Percentiles rank a stretch among this genome's conserved stretches.
Evolutionary conservation across 2,888 invertebrate genomes (phyloP).

Genomic region (Thecocarcelia acutangulata): DNA sequence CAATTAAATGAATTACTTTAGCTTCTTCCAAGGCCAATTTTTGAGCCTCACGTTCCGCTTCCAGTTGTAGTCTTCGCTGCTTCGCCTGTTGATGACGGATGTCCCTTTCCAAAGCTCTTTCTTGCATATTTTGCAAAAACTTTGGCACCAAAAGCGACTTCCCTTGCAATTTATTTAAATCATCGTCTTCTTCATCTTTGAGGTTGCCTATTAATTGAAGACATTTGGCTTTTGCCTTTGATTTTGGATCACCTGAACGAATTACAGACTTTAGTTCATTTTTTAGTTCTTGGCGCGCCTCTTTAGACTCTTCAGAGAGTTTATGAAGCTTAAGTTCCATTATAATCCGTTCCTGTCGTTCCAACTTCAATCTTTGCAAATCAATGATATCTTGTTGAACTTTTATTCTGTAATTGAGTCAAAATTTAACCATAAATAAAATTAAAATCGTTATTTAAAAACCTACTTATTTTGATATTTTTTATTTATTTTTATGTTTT

Average conservation of each 20-base stretch:
- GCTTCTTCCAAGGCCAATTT: slow-evolving; percentile 81
- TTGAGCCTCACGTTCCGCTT: slow-evolving; percentile 80
- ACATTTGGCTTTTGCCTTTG: slow-evolving; percentile 82
- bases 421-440: background rate
- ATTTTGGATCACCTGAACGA: slow-evolving; percentile 84
- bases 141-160: slow-evolving; percentile 83
- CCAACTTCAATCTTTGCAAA: slow-evolving; percentile 86
- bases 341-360: slow-evolving; percentile 88
- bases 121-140: slow-evolving; percentile 88
- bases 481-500: slow-evolving; percentile 73
- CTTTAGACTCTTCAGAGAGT: slow-evolving; percentile 85
- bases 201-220: slow-evolving; percentile 79
- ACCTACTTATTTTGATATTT: slow-evolving; percentile 80
- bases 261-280: slow-evolving; percentile 83
- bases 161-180: slow-evolving; percentile 77
- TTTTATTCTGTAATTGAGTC: slow-evolving; percentile 83
- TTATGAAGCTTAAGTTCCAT: slow-evolving; percentile 87
- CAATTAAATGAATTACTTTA: slow-evolving; percentile 74
- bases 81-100: slow-evolving; percentile 80
- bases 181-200: slow-evolving; percentile 78
- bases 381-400: slow-evolving; percentile 89
- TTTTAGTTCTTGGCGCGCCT: slow-evolving; percentile 84
- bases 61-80: slow-evolving; percentile 79
- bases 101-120: slow-evolving; percentile 86
- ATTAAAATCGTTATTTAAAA: background rate